Conservation (phyloP, 2,113 vertebrate genomes). For the Nipponia nippon region DNA sequence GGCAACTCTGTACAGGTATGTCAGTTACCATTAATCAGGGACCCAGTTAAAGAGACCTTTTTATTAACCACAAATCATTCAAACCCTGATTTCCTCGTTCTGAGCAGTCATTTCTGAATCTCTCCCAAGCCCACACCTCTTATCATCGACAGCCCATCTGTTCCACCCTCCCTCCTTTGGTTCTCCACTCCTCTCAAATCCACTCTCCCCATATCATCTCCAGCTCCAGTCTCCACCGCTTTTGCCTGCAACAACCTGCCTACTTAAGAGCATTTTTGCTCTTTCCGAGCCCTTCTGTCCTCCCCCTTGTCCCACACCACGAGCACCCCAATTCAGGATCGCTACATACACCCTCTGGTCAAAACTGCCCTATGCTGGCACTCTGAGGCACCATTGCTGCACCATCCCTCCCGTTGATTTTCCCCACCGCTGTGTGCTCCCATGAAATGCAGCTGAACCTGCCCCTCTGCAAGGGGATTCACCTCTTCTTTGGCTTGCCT, state of each 20-base stretch:
- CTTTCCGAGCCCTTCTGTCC: not conserved
- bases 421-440: not conserved
- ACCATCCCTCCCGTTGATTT: not conserved
- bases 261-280: not conserved
- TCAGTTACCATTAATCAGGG: not conserved
- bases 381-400: not conserved
- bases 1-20: not conserved
- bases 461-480: not conserved
- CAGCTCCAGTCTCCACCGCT: not conserved
- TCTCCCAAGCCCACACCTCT: not conserved
- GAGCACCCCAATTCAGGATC: not conserved
- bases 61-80: not conserved
- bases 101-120: not conserved
- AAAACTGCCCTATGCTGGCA: not conserved
- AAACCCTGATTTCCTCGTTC: rapidly evolving
- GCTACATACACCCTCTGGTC: not conserved
- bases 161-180: not conserved
- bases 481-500: not conserved
- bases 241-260: not conserved
- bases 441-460: not conserved
- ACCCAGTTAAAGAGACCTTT: not conserved
- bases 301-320: not conserved
- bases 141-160: not conserved
- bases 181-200: not conserved
- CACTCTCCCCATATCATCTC: not conserved